These are phyloP conservation scores for Clarias laeviceps DNA, from an alignment of 2,797 vertebrate species.

Conservation along the genomic window DNA sequence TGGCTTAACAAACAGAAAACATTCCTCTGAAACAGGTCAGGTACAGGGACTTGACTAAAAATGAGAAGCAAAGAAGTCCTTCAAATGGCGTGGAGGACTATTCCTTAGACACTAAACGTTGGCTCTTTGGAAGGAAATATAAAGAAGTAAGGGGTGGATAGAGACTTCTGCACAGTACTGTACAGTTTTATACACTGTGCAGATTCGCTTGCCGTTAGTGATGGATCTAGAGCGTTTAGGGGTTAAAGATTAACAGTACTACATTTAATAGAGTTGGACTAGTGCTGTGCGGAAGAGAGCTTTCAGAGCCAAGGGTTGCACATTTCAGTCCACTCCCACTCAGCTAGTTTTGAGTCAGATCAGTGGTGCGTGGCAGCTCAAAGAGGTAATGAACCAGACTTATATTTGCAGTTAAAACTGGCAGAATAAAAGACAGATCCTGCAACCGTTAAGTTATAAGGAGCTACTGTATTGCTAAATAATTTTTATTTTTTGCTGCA, in stretches of 20 bases:
- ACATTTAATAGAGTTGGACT: not conserved
- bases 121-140: too few species aligned
- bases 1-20: too few species aligned
- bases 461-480: not conserved
- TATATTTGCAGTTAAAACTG: not conserved
- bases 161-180: too few species aligned
- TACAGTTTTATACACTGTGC: too few species aligned
- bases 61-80: too few species aligned
- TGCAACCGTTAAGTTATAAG: not conserved
- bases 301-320: not conserved
- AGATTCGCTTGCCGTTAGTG: not conserved
- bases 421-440: not conserved
- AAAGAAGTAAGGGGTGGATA: too few species aligned
- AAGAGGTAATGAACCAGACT: not conserved
- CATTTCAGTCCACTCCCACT: not conserved
- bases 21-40: too few species aligned
- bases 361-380: not conserved
- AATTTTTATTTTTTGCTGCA: not conserved
- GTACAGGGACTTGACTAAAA: too few species aligned
- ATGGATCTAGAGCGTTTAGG: not conserved
- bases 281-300: not conserved
- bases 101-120: too few species aligned
- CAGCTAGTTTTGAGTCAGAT: not conserved
- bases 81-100: too few species aligned
- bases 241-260: too few species aligned